These are phyloP conservation scores for Nomada fucata DNA, from an alignment of 2,888 invertebrate genomes.

Conservation along the genomic window DNA sequence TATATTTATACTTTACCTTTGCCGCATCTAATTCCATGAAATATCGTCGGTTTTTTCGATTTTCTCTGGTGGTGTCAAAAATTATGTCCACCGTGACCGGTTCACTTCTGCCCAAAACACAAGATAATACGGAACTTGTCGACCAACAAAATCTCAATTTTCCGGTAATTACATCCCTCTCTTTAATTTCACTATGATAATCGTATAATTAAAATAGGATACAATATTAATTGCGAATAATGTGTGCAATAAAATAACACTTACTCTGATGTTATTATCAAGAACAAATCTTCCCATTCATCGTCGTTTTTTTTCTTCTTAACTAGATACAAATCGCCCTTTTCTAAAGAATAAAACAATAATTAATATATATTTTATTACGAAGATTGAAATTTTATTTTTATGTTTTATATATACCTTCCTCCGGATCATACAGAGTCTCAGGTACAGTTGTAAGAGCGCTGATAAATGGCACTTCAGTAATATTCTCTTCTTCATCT, in stretches of 20 bases:
- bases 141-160: constrained; percentile 82
- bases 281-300: constrained; percentile 83
- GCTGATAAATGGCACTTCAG: constrained; percentile 38
- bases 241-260: constrained; percentile 48
- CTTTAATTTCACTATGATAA: constrained; percentile 84
- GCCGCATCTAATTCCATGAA: constrained; percentile 86
- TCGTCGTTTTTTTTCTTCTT: constrained; percentile 81
- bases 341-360: constrained; percentile 62
- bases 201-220: constrained; percentile 1
- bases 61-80: constrained; percentile 87
- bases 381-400: background rate
- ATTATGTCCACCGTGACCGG: constrained; percentile 85
- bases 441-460: constrained; percentile 62
- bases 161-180: constrained; percentile 84
- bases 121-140: constrained; percentile 79
- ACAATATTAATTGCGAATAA: background rate
- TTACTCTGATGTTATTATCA: constrained; percentile 84
- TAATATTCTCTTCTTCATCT: constrained; percentile 38
- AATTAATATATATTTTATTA: constrained; percentile 23
- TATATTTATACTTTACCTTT: constrained; percentile 81
- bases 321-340: constrained; percentile 81
- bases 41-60: constrained; percentile 86
- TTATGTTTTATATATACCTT: constrained; percentile 67
- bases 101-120: constrained; percentile 81
- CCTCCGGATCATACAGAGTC: constrained; percentile 70